Base-by-base conservation (phyloP, 2,113 vertebrate species). In the Takifugu flavidus region DNA sequence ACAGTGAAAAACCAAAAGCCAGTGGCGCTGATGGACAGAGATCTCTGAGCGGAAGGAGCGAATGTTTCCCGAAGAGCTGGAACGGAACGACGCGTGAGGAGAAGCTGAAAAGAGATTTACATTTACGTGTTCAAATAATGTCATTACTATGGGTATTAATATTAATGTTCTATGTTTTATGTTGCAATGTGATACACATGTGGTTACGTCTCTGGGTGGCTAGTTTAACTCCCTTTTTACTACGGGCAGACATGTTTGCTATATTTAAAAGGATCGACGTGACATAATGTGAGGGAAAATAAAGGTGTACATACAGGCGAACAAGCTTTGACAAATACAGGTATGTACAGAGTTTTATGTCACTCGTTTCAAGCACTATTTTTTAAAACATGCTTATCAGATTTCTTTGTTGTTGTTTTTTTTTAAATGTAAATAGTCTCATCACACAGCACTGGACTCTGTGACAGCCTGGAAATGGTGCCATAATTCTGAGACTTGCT, bases 181-280 rank as follows among this genome's bases (percentile, higher is more conserved):
- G 65, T 84, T 82, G 57, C 69, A 71, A 74, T 85, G 81, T 79
- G 73, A 71, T 25, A 65, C 69, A 81, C 73, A 39, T 25, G 76
- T 79, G 71, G 72, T 75, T 56, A 59, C 57, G 74, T 84, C 60
- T 59, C 34, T n/a, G 49, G 60, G 47, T 51, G 59, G 70, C 51
- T 62, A 1, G 27, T 62, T 75, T 59, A 49, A 45, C 49, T 56
- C 43, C 46, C 43, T 56, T 60, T 56, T 28, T 65, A 47, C 45
- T 47, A 6, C 71, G 54, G 47, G 59, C 76, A 53, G 72, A 82
- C 58, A 67, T 77, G 57, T 87, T 84, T 82, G 75, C 69, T 81
- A 56, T 83, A 80, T 84, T 82, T 86, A 84, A 86, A 67, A 80
- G 77, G 72, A 78, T 77, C 56, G 65, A 70, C 86, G 76, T 84